Conservation (phyloP, 2,797 vertebrate genomes). For the Anomalospiza imberbis region DNA sequence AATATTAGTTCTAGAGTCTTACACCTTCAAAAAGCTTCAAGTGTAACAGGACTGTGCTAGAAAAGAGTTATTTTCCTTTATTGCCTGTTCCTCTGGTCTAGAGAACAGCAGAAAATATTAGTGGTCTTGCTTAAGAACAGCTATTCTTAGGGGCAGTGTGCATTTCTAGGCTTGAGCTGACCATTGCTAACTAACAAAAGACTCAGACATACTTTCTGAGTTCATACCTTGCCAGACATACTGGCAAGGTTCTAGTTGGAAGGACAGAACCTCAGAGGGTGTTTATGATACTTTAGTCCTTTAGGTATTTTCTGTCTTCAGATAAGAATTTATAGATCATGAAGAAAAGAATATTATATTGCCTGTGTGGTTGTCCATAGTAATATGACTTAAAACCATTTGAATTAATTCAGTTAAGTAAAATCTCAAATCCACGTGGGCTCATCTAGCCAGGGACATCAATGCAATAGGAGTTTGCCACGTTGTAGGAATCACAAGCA, state of each 20-base stretch:
- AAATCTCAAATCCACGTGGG: neutral
- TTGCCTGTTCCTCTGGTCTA: neutral
- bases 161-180: neutral
- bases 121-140: neutral
- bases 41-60: neutral
- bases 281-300: neutral
- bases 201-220: neutral
- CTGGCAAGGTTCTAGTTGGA: neutral
- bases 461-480: neutral
- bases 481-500: neutral
- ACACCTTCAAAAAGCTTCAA: neutral
- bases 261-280: neutral
- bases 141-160: neutral
- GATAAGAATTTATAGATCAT: neutral
- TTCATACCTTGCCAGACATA: too few relatives aligned
- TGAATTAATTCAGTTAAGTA: neutral
- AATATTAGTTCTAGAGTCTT: neutral
- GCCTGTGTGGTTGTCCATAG: neutral
- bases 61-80: neutral
- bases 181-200: neutral
- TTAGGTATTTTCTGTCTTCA: neutral
- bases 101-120: neutral
- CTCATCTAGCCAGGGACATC: neutral
- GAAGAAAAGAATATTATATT: neutral
- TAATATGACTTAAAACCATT: neutral